phyloP scores from a whole-genome alignment of 1,140 invertebrate genomes.

The Drosophila navojoa region DNA sequence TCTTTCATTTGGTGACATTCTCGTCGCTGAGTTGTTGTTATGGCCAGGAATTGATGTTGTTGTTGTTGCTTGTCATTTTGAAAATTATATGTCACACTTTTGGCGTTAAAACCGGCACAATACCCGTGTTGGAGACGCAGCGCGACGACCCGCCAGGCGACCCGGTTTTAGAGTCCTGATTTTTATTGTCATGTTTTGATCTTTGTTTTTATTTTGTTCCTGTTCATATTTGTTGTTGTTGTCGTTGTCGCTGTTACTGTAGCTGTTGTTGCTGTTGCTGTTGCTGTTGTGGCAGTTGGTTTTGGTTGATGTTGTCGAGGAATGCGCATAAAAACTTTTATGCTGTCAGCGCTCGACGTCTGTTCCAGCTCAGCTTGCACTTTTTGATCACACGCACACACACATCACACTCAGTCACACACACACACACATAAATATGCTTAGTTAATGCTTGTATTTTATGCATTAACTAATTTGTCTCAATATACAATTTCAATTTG shows the following conservation, averaged over 20 bases:
- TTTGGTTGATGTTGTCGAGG: constrained; percentile 47
- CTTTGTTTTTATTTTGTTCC: constrained; percentile 66
- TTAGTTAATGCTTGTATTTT: neutral
- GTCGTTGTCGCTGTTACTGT: constrained; percentile 9
- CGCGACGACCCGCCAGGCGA: constrained; percentile 46
- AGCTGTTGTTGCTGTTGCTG: constrained; percentile 12
- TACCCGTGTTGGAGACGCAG: constrained; percentile 36
- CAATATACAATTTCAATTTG: constrained; percentile 44
- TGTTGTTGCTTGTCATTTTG: constrained; percentile 71
- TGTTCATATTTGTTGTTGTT: constrained; percentile 21
- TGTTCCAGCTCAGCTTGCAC: constrained; percentile 18
- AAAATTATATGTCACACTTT: constrained; percentile 81
- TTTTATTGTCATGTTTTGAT: constrained; percentile 82
- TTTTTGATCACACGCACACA: constrained; percentile 10
- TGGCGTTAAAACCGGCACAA: constrained; percentile 80
- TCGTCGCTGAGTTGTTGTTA: constrained; percentile 71
- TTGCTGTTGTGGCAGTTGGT: constrained; percentile 25
- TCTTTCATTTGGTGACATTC: constrained; percentile 76
- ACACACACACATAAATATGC: constrained; percentile 12
- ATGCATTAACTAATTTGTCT: constrained; percentile 21
- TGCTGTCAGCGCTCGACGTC: constrained; percentile 53
- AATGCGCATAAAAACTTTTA: constrained; percentile 80
- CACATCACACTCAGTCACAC: constrained; percentile 6
- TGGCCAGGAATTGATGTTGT: constrained; percentile 44
- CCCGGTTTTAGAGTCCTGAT: constrained; percentile 77